Conservation (phyloP, 2,113 vertebrate genomes). For the Tragulus kanchil region DNA sequence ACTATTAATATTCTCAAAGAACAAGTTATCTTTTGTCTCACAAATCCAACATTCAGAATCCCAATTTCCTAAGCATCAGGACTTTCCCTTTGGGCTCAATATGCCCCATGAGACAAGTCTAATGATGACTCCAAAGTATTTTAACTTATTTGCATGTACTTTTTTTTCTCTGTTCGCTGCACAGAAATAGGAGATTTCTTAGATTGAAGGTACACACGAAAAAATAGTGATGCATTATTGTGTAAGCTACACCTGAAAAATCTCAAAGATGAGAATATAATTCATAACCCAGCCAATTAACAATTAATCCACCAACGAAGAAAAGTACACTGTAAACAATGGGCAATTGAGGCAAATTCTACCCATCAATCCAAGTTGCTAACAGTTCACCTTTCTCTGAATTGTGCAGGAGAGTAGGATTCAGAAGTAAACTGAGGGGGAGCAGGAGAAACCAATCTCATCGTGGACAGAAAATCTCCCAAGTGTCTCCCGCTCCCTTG, state of each 20-base stretch:
- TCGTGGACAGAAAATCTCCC: neutral
- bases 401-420: neutral
- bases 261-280: neutral
- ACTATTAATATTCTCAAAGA: neutral
- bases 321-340: neutral
- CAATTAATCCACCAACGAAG: neutral
- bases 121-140: neutral
- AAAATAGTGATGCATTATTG: neutral
- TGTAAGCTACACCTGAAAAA: neutral
- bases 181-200: neutral
- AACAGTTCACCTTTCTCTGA: neutral
- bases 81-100: slow-evolving; percentile 23
- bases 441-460: no score
- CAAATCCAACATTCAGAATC: slow-evolving; percentile 36
- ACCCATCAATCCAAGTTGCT: neutral
- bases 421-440: neutral
- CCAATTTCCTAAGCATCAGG: slow-evolving; percentile 23
- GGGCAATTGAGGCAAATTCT: neutral
- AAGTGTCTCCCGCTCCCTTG: neutral
- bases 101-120: neutral
- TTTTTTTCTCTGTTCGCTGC: neutral
- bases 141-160: neutral
- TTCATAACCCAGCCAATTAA: neutral
- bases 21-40: neutral
- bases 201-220: neutral